Conservation (phyloP, 2,797 vertebrate species). For the Clarias fuscus region DNA sequence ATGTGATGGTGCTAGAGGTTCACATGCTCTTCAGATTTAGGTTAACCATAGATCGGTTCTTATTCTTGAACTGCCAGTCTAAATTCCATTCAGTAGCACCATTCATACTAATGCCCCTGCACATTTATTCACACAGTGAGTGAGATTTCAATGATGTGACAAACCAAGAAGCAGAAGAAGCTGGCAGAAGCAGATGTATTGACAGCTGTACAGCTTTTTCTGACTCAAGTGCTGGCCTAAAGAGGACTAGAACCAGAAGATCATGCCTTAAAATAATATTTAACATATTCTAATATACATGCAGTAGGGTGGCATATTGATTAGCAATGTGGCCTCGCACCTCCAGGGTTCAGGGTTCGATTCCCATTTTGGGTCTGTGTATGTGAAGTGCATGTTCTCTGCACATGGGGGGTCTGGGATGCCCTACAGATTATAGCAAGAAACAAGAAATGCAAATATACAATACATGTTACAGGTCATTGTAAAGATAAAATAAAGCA, state of each 20-base stretch:
- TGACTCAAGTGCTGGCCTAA: constrained; percentile 1
- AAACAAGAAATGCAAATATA: neutral
- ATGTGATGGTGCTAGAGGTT: constrained; percentile 65
- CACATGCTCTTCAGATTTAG: constrained; percentile 59
- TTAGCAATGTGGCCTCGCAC: too few species aligned
- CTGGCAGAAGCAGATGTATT: neutral
- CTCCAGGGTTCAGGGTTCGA: too few species aligned
- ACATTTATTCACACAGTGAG: constrained; percentile 4
- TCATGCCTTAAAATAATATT: constrained; percentile 19
- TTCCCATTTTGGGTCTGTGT: too few species aligned
- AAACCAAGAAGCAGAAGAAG: neutral
- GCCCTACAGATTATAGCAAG: too few species aligned
- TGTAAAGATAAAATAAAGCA: neutral
- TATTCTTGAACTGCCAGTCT: constrained; percentile 57
- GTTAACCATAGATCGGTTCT: constrained; percentile 61
- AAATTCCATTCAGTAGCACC: constrained; percentile 54
- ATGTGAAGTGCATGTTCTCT: too few species aligned
- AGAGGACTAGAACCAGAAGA: constrained; percentile 10
- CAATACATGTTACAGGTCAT: neutral
- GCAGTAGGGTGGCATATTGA: too few species aligned
- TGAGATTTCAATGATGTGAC: constrained; percentile 25
- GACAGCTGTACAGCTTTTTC: constrained; percentile 1
- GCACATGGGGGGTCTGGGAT: too few species aligned
- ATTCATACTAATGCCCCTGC: constrained; percentile 40
- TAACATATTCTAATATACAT: constrained; percentile 4